Percentiles rank a stretch among this genome's conserved stretches.
These are phyloP conservation scores for Patiria pectinifera DNA, from an alignment of 53 echinoderm and acorn worm genomes.

Conservation along the genomic window DNA sequence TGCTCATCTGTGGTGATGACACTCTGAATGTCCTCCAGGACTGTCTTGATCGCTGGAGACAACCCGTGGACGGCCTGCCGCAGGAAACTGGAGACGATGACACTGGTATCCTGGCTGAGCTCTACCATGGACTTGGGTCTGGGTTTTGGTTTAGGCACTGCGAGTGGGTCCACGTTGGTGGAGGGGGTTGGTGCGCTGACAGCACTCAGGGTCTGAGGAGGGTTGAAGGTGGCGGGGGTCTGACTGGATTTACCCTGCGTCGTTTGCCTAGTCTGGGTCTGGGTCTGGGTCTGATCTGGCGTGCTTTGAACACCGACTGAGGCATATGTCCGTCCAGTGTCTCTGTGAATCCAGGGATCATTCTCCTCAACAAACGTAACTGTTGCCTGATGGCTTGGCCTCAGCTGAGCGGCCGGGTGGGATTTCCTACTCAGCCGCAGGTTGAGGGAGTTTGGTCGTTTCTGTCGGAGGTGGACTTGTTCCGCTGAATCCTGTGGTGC, in stretches of 20 bases:
- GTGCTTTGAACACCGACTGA: slow-evolving; percentile 55
- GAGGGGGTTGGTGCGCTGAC: slow-evolving; percentile 62
- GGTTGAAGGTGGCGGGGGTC: not conserved
- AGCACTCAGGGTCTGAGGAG: slow-evolving; percentile 35
- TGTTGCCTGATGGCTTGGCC: slow-evolving; percentile 49
- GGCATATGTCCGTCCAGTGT: slow-evolving; percentile 36
- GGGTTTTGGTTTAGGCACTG: slow-evolving; percentile 56
- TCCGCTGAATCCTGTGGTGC: not conserved
- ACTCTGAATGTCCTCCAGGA: slow-evolving; percentile 84
- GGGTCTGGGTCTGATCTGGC: slow-evolving; percentile 17
- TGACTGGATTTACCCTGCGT: not conserved
- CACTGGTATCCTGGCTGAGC: slow-evolving; percentile 77
- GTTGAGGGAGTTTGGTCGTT: slow-evolving; percentile 76
- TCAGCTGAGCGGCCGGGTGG: slow-evolving; percentile 20
- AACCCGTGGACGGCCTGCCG: slow-evolving; percentile 64
- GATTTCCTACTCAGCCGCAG: slow-evolving; percentile 69
- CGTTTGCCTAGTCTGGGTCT: not conserved
- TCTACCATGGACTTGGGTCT: slow-evolving; percentile 91
- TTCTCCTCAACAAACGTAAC: slow-evolving; percentile 35
- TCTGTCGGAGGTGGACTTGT: slow-evolving; percentile 51
- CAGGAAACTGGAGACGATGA: slow-evolving; percentile 71
- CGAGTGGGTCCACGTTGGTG: slow-evolving; percentile 24
- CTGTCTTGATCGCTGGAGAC: slow-evolving; percentile 86
- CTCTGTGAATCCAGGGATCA: slow-evolving; percentile 79
- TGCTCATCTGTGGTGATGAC: slow-evolving; percentile 81